phyloP scores from a whole-genome alignment of 1,140 invertebrate species.

The Brachionus rotundiformis region DNA sequence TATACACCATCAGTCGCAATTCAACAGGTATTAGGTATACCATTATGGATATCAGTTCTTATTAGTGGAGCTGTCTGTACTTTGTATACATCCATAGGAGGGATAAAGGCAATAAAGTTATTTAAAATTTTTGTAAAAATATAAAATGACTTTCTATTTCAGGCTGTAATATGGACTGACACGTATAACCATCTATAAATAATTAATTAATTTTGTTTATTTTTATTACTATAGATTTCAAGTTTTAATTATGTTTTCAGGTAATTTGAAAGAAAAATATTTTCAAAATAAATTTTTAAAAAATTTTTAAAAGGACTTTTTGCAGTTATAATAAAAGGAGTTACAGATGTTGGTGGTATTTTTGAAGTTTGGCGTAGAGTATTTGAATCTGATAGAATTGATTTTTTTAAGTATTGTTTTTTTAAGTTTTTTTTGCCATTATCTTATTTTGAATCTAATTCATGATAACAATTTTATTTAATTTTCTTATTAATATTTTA shows the following conservation, averaged over 20 bases:
- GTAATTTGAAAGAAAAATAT: slow-evolving; percentile 57
- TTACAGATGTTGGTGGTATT: not conserved
- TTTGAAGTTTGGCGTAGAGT: slow-evolving; percentile 58
- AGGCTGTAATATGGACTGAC: slow-evolving; percentile 69
- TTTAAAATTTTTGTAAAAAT: not conserved
- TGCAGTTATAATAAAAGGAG: slow-evolving; percentile 66
- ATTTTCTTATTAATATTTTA: too few species aligned
- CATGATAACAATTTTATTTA: too few species aligned
- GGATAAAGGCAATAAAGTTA: not conserved
- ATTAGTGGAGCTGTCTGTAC: slow-evolving; percentile 44
- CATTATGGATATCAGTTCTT: slow-evolving; percentile 50
- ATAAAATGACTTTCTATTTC: not conserved
- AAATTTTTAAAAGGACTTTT: slow-evolving; percentile 65
- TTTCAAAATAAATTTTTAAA: not conserved
- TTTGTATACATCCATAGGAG: slow-evolving; percentile 15
- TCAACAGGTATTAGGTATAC: slow-evolving; percentile 69
- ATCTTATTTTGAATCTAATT: not conserved
- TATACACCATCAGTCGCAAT: slow-evolving; percentile 88
- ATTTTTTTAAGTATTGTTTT: slow-evolving; percentile 43
- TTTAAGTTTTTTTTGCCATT: not conserved
- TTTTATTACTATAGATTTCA: slow-evolving; percentile 71
- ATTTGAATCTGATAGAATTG: not conserved
- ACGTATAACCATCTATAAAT: not conserved
- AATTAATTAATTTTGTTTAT: not conserved
- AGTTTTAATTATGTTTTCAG: slow-evolving; percentile 79